Evolutionary conservation across 2,113 vertebrate species (phyloP).

Genomic region (Clarias magur): DNA sequence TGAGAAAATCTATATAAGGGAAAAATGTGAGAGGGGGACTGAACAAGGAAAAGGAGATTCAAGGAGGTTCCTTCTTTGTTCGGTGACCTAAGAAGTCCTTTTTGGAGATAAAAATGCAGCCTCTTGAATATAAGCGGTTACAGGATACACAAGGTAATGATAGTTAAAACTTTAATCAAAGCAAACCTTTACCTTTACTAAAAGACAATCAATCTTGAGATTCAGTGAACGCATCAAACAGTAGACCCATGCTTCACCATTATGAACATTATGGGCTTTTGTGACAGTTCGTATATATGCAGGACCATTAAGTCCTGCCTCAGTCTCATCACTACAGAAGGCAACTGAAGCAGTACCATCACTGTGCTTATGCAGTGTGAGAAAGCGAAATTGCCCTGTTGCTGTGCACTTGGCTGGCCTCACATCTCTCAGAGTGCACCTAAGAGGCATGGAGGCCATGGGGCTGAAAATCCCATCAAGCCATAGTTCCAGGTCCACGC

Average conservation of each 20-base stretch:
- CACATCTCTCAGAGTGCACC: slow-evolving; percentile 51
- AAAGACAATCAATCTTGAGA: not conserved
- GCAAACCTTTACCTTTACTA: not conserved
- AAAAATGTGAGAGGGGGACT: slow-evolving; percentile 39
- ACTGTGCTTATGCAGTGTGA: slow-evolving; percentile 15
- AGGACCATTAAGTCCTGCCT: slow-evolving; percentile 36
- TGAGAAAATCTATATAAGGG: slow-evolving; percentile 53
- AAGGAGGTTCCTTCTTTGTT: slow-evolving; percentile 34
- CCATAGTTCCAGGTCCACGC: slow-evolving; percentile 72
- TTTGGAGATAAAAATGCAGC: slow-evolving; percentile 17
- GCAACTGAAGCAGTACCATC: slow-evolving; percentile 18
- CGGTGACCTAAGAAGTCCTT: slow-evolving; percentile 9
- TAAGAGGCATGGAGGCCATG: slow-evolving; percentile 63
- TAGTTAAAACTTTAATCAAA: not conserved
- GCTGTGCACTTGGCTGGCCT: slow-evolving; percentile 30
- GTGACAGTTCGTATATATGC: slow-evolving; percentile 24
- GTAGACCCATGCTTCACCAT: slow-evolving; percentile 13
- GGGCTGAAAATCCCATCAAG: slow-evolving; percentile 79
- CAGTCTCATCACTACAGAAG: slow-evolving; percentile 5
- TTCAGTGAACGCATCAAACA: not conserved
- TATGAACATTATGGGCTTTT: slow-evolving; percentile 16
- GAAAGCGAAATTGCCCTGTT: slow-evolving; percentile 29
- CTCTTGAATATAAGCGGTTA: not conserved
- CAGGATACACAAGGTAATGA: not conserved
- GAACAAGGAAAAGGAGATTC: slow-evolving; percentile 34